phyloP scores from a whole-genome alignment of 2,113 vertebrate species.

The Halichoerus grypus region DNA sequence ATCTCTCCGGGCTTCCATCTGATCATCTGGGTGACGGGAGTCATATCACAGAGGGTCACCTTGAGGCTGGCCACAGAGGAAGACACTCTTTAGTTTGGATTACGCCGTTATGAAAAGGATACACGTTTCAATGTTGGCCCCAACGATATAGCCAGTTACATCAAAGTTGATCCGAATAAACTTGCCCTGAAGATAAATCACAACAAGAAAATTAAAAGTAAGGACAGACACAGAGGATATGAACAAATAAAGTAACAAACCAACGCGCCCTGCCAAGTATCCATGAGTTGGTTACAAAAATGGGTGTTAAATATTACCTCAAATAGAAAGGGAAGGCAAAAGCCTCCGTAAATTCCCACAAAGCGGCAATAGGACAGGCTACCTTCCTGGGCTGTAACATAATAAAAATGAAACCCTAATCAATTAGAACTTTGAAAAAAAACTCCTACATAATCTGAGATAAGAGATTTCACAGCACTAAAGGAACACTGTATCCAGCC shows the following conservation, averaged over 20 bases:
- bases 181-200: constrained; percentile 93
- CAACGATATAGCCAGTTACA: constrained; percentile 98
- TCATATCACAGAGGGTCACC: neutral
- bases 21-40: neutral
- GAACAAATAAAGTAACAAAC: constrained; percentile 3
- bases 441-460: constrained; percentile 30
- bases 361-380: neutral
- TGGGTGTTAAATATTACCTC: neutral
- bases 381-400: neutral
- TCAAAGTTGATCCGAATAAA: constrained; percentile 99
- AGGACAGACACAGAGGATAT: neutral
- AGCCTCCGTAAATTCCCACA: neutral
- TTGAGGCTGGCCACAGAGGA: neutral
- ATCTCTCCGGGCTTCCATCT: neutral
- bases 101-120: constrained; percentile 88
- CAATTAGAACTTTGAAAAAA: neutral
- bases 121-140: constrained; percentile 99
- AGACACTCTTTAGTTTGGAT: neutral
- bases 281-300: neutral
- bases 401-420: constrained; percentile 11
- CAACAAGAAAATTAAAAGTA: constrained; percentile 37
- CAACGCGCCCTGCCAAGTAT: neutral
- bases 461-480: neutral
- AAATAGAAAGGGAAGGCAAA: constrained; percentile 8
- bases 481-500: neutral